Evolutionary conservation across 1,140 invertebrate genomes (phyloP).

Genomic region (Chlorops oryzae): DNA sequence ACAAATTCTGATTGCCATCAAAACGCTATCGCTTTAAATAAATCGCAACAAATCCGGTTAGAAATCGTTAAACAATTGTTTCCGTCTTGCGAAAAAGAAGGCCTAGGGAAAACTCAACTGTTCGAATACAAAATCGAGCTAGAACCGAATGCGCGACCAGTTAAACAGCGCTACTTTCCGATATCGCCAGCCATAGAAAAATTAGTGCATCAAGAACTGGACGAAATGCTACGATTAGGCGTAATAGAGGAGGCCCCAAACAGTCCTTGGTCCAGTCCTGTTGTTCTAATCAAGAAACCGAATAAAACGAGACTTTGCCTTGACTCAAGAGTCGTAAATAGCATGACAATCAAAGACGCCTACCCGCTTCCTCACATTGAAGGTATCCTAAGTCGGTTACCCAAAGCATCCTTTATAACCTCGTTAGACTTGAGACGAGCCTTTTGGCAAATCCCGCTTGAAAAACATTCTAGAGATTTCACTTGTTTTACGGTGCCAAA

Average conservation of each 20-base stretch:
- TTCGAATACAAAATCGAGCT: constrained; percentile 31
- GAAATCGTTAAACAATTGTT: background rate
- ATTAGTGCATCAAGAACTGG: constrained; percentile 17
- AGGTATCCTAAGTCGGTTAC: constrained; percentile 17
- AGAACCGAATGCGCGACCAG: background rate
- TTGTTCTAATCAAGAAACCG: constrained; percentile 28
- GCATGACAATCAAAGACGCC: constrained; percentile 12
- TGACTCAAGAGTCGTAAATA: constrained; percentile 33
- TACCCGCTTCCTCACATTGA: constrained; percentile 23
- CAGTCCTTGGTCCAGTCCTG: constrained; percentile 13
- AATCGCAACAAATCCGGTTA: background rate
- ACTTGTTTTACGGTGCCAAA: too few species aligned
- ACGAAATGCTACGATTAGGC: constrained; percentile 25
- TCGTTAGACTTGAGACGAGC: constrained; percentile 35
- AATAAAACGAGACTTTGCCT: constrained; percentile 29
- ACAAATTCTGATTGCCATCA: background rate
- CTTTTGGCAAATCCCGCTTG: constrained; percentile 38
- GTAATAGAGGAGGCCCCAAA: constrained; percentile 17
- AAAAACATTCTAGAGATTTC: constrained; percentile 22
- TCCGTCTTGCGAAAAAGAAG: background rate
- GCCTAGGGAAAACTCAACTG: constrained; percentile 14
- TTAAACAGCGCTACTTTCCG: constrained; percentile 29
- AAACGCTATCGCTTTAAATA: background rate
- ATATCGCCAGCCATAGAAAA: constrained; percentile 20
- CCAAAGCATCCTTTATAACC: constrained; percentile 10